Base-by-base conservation (phyloP, 1,140 invertebrate species). In the Drosophila triauraria region DNA sequence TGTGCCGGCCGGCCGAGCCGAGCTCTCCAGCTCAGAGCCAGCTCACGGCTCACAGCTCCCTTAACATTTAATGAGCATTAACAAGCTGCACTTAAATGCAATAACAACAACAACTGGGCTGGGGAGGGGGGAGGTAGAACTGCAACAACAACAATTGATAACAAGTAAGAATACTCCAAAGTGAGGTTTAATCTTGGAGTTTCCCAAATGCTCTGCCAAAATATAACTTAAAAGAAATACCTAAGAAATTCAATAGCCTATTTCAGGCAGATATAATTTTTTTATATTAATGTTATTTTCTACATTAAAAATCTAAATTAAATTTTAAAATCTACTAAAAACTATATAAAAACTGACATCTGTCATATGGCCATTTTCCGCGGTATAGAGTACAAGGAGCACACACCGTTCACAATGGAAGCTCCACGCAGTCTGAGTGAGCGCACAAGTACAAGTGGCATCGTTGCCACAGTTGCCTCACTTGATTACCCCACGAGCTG, bases 41-140 rank as follows among this genome's bases (percentile, higher is more conserved):
- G 63, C 63, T 65, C 58, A 42, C 53, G 38, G 58, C 57, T 57
- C 62, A 48, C 67, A 59, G 69, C 61, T 88, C 82, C 85, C 77
- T 90, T 90, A 90, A 87, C 83, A 88, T 87, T 90, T 90, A 90
- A 90, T 90, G 81, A 90, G 85, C 85, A 91, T 90, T 90, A 90
- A 90, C 85, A 90, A 90, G 85, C 86, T 90, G 85, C 86, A 90
- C 85, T 90, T 90, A 85, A 90, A 79, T 79, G 68, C 82, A 90
- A 85, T 81, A 90, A 90, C 85, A 85, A 82, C 57, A 80, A 64
- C 57, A 65, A 43, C 38, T 40, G 12, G 27, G 27, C 5, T 30
- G 17, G 30, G 25, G n/a, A 17, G 58, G 43, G 15, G 40, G 63
- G 53, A 25, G 43, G 42, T 35, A 63, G 23, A 74, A 50, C 63